Base-by-base conservation (phyloP, 2,113 vertebrate species). In the Protomyctophum bolini region DNA sequence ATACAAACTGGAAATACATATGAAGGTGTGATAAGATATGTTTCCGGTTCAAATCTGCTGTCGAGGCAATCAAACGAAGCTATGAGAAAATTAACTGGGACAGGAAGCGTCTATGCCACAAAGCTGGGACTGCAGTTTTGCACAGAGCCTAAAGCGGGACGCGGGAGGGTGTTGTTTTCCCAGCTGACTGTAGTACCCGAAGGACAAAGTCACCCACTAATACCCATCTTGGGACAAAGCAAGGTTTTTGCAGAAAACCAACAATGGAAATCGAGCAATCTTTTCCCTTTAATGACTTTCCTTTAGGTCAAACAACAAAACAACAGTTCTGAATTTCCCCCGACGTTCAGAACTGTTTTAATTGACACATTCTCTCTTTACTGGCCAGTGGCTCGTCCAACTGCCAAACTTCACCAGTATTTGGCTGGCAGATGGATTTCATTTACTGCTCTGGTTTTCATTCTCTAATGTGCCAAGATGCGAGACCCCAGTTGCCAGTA, bases 401-500 rank as follows among this genome's bases (percentile, higher is more conserved):
- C 14, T 2, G 56, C 7, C 15, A 28, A 28, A n/a, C 9, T 8
- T 28, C 29, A 10, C 56, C 8, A 58, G 10, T 4, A 58, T 10
- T 58, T 58, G 15, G 21, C 56, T 28, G 2, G 7, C 10, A 12
- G 9, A 54, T n/a, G 51, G 51, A 12, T 28, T 58, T 10, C 15
- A 57, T 21, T 54, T 15, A 5, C 45, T 1, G 3, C 41, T 10
- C 6, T 45, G 29, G 8, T 72, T 62, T 59, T 7, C 4, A 69
- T 72, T 7, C 5, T 12, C 59, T 14, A 12, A 54, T 74, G 65
- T 81, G n/a, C 56, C 29, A 67, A 96, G 94, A 76, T 90, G 88
- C 7, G 92, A 95, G 90, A 93, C 87, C 0, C 92, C 92, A 0
- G 89, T 41, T 3, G 33, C 92, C 9, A 94, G 93, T 0, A 93